Evolutionary conservation across 2,888 invertebrate species (phyloP), one percentile per base, ranked within the genome.

Genomic region (Apodemia mormo): DNA sequence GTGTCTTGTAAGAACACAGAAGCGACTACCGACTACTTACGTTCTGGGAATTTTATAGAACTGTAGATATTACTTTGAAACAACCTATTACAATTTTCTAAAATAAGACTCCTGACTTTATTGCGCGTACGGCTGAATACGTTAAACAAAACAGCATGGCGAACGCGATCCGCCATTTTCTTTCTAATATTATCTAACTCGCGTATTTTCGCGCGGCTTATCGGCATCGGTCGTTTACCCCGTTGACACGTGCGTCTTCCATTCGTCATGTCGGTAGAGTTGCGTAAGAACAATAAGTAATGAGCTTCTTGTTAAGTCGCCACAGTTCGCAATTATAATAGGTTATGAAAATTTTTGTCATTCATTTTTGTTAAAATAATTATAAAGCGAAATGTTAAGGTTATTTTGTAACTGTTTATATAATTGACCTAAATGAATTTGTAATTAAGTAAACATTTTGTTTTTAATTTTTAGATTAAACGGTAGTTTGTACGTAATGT

Each of bases 101-200:
- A 29, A 66, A 66, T 66, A 45, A 45, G 10, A 40, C 45, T 45
- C 29, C 22, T 29, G 43, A 65, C n/a, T 29, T 22, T 61, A 56
- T 40, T 40, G 56, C 30, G 40, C 40, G 66, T 43, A 58, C 56
- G 64, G 37, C 66, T 66, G 68, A 66, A 70, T 74, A 74, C 73
- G 67, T 73, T 74, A 76, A 74, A 76, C 73, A 70, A 49, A 56
- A 69, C 70, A 69, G 72, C 70, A 76, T 77, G 76, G 78, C 74
- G 81, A 77, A 76, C 76, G 77, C 78, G 76, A 76, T 82, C 84
- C 84, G 85, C 85, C 86, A 89, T 89, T 85, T 86, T 85, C 79
- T 83, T 87, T 89, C 89, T 89, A 91, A 90, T 90, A 90, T 90
- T 90, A 90, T 90, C 88, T 89, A 89, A 89, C 81, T 82, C 81